Evolutionary conservation across 2,888 invertebrate genomes (phyloP).

Genomic region (Lycophotia porphyrea): DNA sequence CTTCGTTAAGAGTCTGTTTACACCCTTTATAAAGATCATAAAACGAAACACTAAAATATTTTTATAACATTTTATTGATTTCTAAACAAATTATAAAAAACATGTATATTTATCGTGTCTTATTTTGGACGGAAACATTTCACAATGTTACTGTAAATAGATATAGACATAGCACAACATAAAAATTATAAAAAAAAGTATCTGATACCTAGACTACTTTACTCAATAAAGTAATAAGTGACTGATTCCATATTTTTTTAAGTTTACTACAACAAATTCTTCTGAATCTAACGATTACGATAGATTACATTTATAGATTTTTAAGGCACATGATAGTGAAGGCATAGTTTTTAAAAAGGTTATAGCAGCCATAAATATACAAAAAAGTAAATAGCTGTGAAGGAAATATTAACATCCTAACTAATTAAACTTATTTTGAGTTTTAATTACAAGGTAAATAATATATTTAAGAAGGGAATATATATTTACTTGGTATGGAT

Average conservation of each 20-base stretch:
- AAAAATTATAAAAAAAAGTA: constrained; percentile 6
- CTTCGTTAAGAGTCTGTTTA: too few relatives aligned
- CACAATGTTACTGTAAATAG: constrained; percentile 18
- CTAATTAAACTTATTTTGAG: background rate
- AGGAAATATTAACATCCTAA: constrained; percentile 24
- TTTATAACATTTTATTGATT: constrained; percentile 51
- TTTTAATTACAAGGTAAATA: background rate
- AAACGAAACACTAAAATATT: constrained; percentile 13
- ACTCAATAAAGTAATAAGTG: constrained; percentile 39
- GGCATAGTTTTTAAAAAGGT: constrained; percentile 1
- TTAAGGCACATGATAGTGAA: constrained; percentile 20
- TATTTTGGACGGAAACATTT: constrained; percentile 42
- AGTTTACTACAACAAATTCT: background rate
- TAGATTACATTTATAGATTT: background rate
- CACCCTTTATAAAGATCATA: too few relatives aligned
- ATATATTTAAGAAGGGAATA: background rate
- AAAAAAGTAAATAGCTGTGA: background rate
- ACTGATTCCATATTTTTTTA: background rate
- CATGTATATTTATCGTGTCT: constrained; percentile 13
- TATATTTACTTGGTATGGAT: background rate
- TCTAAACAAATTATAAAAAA: constrained; percentile 47
- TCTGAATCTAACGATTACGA: background rate
- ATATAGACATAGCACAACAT: constrained; percentile 17
- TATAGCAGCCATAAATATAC: constrained; percentile 3
- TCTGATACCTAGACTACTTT: background rate